Evolutionary conservation across 2,888 invertebrate genomes (phyloP).

Genomic region (Tenthredo amoena): DNA sequence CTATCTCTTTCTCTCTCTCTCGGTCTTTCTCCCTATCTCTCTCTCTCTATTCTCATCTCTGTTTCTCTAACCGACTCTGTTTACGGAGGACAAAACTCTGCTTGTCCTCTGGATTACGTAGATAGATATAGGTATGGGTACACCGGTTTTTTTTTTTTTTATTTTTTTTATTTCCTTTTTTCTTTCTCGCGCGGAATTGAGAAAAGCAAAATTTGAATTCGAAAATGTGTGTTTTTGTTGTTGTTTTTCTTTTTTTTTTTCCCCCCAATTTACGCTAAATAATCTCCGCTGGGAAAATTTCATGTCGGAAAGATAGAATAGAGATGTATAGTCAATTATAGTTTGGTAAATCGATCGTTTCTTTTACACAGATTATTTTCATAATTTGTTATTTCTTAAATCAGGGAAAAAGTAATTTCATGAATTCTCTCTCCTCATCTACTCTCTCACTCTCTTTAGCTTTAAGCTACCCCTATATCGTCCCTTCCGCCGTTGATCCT

Average conservation of each 20-base stretch:
- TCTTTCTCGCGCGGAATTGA: too few species aligned
- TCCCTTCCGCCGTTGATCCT: conserved; percentile 42
- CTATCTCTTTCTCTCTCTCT: background rate
- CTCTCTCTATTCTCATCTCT: background rate
- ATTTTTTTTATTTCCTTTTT: background rate
- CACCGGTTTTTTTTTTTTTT: background rate
- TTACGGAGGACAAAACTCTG: background rate
- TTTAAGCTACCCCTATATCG: background rate
- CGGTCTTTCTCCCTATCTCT: background rate
- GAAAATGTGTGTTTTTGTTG: too few species aligned
- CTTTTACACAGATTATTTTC: too few species aligned
- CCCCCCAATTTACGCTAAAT: too few species aligned
- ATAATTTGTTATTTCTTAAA: too few species aligned
- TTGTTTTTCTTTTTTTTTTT: too few species aligned
- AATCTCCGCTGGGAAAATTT: too few species aligned
- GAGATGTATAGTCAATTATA: too few species aligned
- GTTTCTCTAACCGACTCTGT: background rate
- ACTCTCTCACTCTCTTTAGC: background rate
- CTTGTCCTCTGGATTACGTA: background rate
- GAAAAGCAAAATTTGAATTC: too few species aligned
- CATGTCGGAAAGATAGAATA: too few species aligned
- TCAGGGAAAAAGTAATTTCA: too few species aligned
- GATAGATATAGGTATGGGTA: background rate
- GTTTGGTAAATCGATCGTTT: too few species aligned
- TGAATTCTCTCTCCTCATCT: background rate